Conservation (phyloP, 1,140 invertebrate genomes). For the Temnothorax longispinosus region DNA sequence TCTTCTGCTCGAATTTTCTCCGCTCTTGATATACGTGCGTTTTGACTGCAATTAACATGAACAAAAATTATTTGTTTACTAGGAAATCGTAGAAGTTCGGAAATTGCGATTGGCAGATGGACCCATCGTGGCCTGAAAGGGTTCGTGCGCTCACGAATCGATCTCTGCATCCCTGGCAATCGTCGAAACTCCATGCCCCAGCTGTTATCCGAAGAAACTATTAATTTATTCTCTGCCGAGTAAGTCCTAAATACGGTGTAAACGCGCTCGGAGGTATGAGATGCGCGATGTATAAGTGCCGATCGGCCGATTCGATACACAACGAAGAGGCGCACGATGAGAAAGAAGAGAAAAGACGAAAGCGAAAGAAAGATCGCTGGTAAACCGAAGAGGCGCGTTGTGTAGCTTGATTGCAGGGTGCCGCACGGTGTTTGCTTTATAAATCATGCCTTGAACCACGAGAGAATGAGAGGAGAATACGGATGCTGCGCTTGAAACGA, state of each 20-base stretch:
- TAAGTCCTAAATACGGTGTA: constrained; percentile 82
- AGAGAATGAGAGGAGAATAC: constrained; percentile 64
- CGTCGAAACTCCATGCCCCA: constrained; percentile 78
- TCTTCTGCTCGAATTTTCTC: neutral
- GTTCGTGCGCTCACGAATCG: constrained; percentile 21
- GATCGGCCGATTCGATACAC: constrained; percentile 79
- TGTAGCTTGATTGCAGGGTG: constrained; percentile 83
- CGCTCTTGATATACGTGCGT: neutral
- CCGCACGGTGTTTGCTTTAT: constrained; percentile 85
- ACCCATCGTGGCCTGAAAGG: neutral
- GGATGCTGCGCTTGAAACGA: constrained; percentile 42
- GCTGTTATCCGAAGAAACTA: constrained; percentile 81
- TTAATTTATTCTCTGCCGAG: constrained; percentile 83
- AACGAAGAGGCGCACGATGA: constrained; percentile 48
- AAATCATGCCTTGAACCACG: constrained; percentile 80
- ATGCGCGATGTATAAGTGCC: constrained; percentile 70
- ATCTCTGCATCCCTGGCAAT: constrained; percentile 74
- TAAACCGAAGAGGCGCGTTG: constrained; percentile 71
- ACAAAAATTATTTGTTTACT: neutral
- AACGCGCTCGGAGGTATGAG: constrained; percentile 80
- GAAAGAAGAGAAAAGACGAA: constrained; percentile 37
- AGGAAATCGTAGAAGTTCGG: neutral
- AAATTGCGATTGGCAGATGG: neutral
- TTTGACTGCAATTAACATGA: neutral
- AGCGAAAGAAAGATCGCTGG: constrained; percentile 28